phyloP scores from a whole-genome alignment of 1,140 invertebrate species.

The Aphelinus certus region DNA sequence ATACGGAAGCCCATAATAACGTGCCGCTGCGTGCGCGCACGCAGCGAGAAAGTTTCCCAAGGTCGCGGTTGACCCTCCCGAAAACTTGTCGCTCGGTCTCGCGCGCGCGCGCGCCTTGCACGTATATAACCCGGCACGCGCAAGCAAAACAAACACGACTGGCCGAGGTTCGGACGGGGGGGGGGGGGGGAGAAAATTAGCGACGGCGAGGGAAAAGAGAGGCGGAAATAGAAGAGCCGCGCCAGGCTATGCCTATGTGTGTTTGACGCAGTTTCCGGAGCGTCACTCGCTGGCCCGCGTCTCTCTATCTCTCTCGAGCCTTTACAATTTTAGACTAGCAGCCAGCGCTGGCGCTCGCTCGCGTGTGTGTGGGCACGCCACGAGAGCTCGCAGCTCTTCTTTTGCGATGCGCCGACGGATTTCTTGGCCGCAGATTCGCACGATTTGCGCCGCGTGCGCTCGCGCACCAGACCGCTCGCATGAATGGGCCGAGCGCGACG shows the following conservation, averaged over 20 bases:
- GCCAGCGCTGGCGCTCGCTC: not conserved
- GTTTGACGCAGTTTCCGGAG: constrained; percentile 49
- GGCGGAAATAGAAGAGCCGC: constrained; percentile 33
- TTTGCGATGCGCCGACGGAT: constrained; percentile 20
- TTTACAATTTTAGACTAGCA: constrained; percentile 41
- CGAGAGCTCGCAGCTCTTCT: not conserved
- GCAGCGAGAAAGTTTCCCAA: too few relatives aligned
- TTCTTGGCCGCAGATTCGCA: constrained; percentile 23
- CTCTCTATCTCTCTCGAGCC: not conserved
- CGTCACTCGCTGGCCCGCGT: constrained; percentile 29
- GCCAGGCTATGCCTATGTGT: not conserved
- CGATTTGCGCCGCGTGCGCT: not conserved
- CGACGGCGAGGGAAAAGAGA: not conserved
- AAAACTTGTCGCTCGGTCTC: too few relatives aligned
- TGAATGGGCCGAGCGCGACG: constrained; percentile 5
- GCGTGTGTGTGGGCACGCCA: too few relatives aligned
- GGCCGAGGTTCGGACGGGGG: too few relatives aligned
- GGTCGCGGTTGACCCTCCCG: too few relatives aligned
- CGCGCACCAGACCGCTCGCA: not conserved
- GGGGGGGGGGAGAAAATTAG: not conserved
- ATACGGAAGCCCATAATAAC: too few relatives aligned
- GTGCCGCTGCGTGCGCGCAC: too few relatives aligned
- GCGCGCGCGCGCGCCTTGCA: too few relatives aligned
- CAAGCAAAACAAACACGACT: too few relatives aligned
- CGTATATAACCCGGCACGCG: too few relatives aligned